Evolutionary conservation across 1,140 invertebrate genomes (phyloP), one percentile per base, ranked within the genome.

Genomic region (Drosophila kurseongensis): DNA sequence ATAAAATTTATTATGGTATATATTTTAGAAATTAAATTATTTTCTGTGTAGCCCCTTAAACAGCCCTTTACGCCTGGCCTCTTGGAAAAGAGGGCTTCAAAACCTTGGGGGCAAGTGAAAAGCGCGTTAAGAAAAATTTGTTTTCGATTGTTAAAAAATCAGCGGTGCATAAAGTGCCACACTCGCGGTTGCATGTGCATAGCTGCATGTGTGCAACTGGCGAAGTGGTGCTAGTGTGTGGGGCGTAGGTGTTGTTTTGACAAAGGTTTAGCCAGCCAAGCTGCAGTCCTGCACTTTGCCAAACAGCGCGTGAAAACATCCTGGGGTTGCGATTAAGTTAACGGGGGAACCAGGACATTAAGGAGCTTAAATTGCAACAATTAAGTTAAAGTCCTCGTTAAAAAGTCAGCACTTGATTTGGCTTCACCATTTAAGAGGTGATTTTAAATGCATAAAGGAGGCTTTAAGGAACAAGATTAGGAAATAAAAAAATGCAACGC

Each of bases 91-190:
- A 42, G 50, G 42, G n/a, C 72, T 78, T 80, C 35, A 69, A 63
- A 77, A 61, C 48, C 58, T 51, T 59, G 32, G 54, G 44, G 27
- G 32, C 36, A 50, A 45, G 69, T 57, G 23, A 51, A 85, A 77
- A 68, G 79, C 61, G 61, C 62, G 61, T 76, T 65, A 65, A 78
- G 67, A 61, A 56, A 78, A 75, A 83, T 52, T 68, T 58, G 60
- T 88, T 88, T 80, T 72, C 72, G 78, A 88, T 89, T 89, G 83
- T 89, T 66, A 54, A 89, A 60, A 80, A 68, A 48, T 60, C 77
- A 89, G 48, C 84, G 74, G 77, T 44, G 84, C 84, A 80, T 66
- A 89, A 80, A 89, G 65, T 89, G 84, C 84, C 85, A 89, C 84
- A 89, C 84, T 89, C 84, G 67, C 76, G 45, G 56, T 35, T 78